Evolutionary conservation across 2,888 invertebrate species (phyloP).

Genomic region (Himalopsyche kuldschensis): DNA sequence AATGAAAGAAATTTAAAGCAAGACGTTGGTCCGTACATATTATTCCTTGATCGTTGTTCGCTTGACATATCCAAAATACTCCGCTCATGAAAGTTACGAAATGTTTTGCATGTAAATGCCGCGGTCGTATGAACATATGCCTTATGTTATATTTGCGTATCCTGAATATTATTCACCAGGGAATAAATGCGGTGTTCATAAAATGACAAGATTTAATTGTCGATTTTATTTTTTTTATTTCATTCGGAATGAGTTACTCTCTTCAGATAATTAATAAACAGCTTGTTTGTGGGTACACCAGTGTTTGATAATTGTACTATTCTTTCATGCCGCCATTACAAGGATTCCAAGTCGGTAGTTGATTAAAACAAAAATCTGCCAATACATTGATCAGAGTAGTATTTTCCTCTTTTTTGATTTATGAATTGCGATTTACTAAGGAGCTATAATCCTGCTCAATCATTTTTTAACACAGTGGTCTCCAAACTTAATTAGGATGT

Average conservation of each 20-base stretch:
- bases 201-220: neutral
- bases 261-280: neutral
- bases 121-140: neutral
- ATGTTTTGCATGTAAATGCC: neutral
- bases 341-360: no score
- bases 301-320: neutral
- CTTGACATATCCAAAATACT: neutral
- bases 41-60: neutral
- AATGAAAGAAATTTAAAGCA: neutral
- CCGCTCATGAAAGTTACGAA: neutral
- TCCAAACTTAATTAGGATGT: no score
- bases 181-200: neutral
- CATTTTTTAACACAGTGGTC: no score
- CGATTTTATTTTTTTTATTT: neutral
- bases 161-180: neutral
- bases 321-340: neutral
- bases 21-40: neutral
- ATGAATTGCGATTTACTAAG: no score
- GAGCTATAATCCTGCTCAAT: no score
- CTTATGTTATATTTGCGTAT: neutral
- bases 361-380: no score
- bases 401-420: no score
- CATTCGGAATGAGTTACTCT: neutral
- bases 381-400: no score
- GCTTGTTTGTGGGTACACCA: neutral